A percentile compares a stretch with the other conserved stretches of the same genome.
These are phyloP conservation scores for Drosophila neotestacea DNA, from an alignment of 2,888 invertebrate genomes.

Conservation along the genomic window DNA sequence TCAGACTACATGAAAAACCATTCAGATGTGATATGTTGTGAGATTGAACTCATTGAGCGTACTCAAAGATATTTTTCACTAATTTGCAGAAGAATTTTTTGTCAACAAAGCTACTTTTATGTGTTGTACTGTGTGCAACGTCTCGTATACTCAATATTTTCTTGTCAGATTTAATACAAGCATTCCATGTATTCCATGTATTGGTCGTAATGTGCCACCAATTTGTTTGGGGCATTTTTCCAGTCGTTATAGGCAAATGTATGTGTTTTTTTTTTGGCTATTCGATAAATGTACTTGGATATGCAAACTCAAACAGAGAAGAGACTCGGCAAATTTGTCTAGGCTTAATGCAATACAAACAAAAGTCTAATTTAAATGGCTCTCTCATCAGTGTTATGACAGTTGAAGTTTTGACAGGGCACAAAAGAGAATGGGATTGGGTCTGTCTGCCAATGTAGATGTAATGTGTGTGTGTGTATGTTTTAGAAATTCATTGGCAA, in stretches of 20 bases:
- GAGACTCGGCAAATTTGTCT: constrained; percentile 63
- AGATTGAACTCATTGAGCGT: constrained; percentile 22
- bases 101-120: constrained; percentile 22
- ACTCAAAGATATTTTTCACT: constrained; percentile 25
- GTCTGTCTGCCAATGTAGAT: constrained; percentile 6
- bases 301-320: constrained; percentile 26
- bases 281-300: constrained; percentile 20
- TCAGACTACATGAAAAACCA: constrained; percentile 34
- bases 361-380: constrained; percentile 75
- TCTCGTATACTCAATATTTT: constrained; percentile 31
- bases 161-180: constrained; percentile 8
- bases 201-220: constrained; percentile 30
- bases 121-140: not conserved
- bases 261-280: not conserved
- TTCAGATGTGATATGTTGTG: constrained; percentile 21
- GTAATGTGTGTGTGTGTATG: constrained; percentile 24
- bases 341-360: constrained; percentile 76
- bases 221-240: constrained; percentile 32
- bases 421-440: constrained; percentile 11
- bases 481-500: constrained; percentile 74
- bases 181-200: not conserved
- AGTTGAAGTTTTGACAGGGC: constrained; percentile 73
- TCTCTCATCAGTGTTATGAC: constrained; percentile 73
- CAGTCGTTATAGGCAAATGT: constrained; percentile 9
- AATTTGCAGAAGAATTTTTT: constrained; percentile 20